These are phyloP conservation scores for Mesitornis unicolor DNA, from an alignment of 2,113 vertebrate species.

Conservation along the genomic window DNA sequence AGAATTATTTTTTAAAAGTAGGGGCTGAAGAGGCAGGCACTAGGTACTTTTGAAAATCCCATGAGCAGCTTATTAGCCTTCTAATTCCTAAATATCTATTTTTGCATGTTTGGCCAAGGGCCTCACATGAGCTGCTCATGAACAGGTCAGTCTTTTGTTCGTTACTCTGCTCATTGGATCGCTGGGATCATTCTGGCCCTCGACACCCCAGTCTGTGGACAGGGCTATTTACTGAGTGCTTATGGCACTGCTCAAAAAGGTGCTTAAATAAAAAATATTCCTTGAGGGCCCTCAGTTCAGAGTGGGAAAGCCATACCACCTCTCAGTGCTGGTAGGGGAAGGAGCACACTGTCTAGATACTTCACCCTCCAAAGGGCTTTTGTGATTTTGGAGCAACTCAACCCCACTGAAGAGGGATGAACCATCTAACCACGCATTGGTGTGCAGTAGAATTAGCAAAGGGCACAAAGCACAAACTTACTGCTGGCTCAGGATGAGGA, in stretches of 20 bases:
- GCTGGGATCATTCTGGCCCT: neutral
- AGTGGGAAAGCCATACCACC: fast-evolving
- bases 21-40: neutral
- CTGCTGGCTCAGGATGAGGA: fast-evolving
- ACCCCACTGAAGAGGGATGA: neutral
- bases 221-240: neutral
- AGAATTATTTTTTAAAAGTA: too few species aligned
- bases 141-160: neutral
- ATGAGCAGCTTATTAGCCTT: neutral
- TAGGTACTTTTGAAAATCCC: neutral
- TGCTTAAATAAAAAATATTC: neutral
- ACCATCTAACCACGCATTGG: neutral
- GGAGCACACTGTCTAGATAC: fast-evolving
- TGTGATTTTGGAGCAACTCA: neutral
- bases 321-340: too few species aligned
- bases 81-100: neutral
- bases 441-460: neutral
- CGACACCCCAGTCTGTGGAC: neutral
- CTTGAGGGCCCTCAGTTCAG: neutral
- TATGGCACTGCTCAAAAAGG: neutral
- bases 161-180: neutral
- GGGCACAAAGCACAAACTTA: neutral
- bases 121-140: neutral
- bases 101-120: fast-evolving
- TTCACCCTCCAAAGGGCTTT: neutral